Percentiles rank a stretch among this genome's conserved stretches.
These are phyloP conservation scores for Hyphantria cunea DNA, from an alignment of 1,140 invertebrate species.

Conservation along the genomic window DNA sequence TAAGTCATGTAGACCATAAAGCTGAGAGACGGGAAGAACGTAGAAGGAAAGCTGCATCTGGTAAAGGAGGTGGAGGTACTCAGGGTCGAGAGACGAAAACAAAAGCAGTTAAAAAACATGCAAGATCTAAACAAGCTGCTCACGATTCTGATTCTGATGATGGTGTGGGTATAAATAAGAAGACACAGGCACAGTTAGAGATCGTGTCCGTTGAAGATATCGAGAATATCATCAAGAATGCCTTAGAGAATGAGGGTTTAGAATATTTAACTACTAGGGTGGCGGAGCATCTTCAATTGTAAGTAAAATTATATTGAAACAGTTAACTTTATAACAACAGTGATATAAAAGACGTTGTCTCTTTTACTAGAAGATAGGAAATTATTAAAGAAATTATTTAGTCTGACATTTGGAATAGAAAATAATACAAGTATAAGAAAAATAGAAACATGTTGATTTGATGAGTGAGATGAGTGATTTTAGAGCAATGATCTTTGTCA, in stretches of 20 bases:
- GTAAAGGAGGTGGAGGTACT: conserved; percentile 94
- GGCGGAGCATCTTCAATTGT: conserved; percentile 83
- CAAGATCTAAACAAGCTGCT: conserved; percentile 73
- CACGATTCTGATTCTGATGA: conserved; percentile 85
- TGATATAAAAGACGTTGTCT: too few species aligned
- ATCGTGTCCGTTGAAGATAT: conserved; percentile 88
- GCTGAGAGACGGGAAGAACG: conserved; percentile 92
- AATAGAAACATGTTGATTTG: too few species aligned
- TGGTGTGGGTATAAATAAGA: conserved; percentile 70
- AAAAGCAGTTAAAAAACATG: conserved; percentile 93
- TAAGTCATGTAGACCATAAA: conserved; percentile 82
- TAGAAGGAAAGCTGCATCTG: conserved; percentile 92
- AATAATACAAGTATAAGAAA: too few species aligned
- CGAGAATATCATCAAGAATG: conserved; percentile 84
- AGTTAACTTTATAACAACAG: too few species aligned
- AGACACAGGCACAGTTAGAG: conserved; percentile 75
- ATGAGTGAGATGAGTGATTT: too few species aligned
- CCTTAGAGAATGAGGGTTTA: conserved; percentile 85
- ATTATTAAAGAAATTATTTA: too few species aligned
- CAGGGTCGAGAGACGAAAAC: conserved; percentile 98
- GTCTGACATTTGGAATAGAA: too few species aligned
- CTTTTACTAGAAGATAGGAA: too few species aligned
- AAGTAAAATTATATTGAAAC: conserved; percentile 35
- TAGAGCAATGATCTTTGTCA: too few species aligned
- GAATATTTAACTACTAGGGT: conserved; percentile 84